Evolutionary conservation across 2,888 invertebrate genomes (phyloP), one percentile per base, ranked within the genome.

Genomic region (Cistogaster globosa): DNA sequence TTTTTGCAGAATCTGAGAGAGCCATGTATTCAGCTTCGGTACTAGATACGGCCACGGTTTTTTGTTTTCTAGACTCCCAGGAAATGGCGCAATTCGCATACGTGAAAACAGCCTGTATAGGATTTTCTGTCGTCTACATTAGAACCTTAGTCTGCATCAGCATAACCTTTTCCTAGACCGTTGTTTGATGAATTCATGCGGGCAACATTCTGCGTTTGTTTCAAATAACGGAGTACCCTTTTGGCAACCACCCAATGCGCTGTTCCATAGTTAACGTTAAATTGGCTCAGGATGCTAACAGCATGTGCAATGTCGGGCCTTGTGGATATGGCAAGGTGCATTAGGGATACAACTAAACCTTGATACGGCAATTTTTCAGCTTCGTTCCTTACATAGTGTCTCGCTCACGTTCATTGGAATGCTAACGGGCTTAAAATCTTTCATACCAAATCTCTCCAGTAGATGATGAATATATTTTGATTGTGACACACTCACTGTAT

Each of bases 261-360:
- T 26, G 76, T 79, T 11, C 77, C 85, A 48, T 78, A 85, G 45
- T 65, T 60, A 1, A 45, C 11, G 57, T 86, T 86, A 57, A 75
- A 86, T 65, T 85, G 76, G 51, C 84, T 83, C n/a, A 83, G 51
- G 0, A 81, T 36, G 38, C 83, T 79, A 32, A 87, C 87, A 14
- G 65, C 71, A 67, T 88, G 83, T 26, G 86, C 62, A 58, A 88
- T 87, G 16, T 88, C 84, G 4, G 86, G 79, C 18, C 84, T 68
- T 8, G 84, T 87, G 9, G 67, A 86, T 18, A 83, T 74, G 18
- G 87, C 86, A 3, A 86, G 67, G 51, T 84, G 87, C 87, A 87
- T 87, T 14, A 86, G 48, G 0, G 79, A 68, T 22, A 82, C 83
- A 1, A 87, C n/a, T 1, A 84, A 57, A 74, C 55, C 53, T 67